Evolutionary conservation across 2,888 invertebrate genomes (phyloP), one percentile per base, ranked within the genome.

Genomic region (Plagodis dolabraria): DNA sequence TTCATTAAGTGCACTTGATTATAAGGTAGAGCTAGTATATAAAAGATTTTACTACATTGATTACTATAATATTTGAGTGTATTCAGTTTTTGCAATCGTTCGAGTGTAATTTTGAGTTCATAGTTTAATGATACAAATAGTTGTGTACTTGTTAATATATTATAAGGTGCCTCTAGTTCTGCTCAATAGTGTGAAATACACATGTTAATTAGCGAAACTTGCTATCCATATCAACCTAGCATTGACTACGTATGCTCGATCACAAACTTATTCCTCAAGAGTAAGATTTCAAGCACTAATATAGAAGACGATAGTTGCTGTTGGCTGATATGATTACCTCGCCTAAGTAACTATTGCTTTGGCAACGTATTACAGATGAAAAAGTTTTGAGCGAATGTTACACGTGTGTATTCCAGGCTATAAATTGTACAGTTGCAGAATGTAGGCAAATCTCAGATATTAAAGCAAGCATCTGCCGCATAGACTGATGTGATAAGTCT

Each of bases 1-100:
- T 68, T 86, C 81, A 85, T 86, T 80, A 91, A 90, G 91, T 91
- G 91, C 91, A 91, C 91, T 91, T 91, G 86, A 82, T 76, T 79
- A 73, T 83, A 82, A 83, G 76, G 76, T 83, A 84, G 80, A 66
- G 64, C 62, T 76, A 81, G 77, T 69, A 71, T 69, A 71, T 74
- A 60, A 75, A 74, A 67, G 56, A 70, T 72, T 76, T 71, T 75
- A 71, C 77, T 76, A 70, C 72, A 74, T 74, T 68, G 67, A 66
- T 74, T 77, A 73, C 72, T 64, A 64, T 76, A 75, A 75, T 73
- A 72, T 77, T 82, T 78, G 74, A 74, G 75, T 83, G 83, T 83
- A 79, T 79, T 84, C 57, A 64, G 79, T 69, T 69, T 47, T 59
- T 59, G 65, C 63, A 52, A 63, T 57, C 63, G 61, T 69, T 65